Percentiles rank a stretch among this genome's conserved stretches.
phyloP scores from a whole-genome alignment of 1,140 invertebrate genomes.

The Drosophila ohnishii region DNA sequence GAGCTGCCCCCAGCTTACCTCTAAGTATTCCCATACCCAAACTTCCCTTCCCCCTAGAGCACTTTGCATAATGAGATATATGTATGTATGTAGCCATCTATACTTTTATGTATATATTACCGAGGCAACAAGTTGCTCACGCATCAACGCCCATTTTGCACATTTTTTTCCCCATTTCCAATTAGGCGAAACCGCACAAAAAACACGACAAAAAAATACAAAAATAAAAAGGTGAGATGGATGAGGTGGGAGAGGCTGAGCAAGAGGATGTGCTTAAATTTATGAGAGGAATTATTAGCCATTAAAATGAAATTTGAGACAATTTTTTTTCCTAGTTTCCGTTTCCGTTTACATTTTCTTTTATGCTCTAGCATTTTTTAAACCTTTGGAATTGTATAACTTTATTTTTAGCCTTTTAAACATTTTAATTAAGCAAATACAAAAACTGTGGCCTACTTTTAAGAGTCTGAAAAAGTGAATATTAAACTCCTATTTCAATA shows the following conservation, averaged over 20 bases:
- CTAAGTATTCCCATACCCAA: constrained; percentile 3
- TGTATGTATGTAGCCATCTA: constrained; percentile 3
- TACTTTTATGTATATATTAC: not conserved
- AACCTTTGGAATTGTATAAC: not conserved
- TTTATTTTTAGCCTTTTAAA: not conserved
- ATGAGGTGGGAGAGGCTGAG: not conserved
- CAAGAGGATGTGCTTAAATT: constrained; percentile 18
- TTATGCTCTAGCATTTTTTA: not conserved
- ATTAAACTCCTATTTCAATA: not conserved
- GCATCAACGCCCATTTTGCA: constrained; percentile 66
- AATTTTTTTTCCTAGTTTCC: constrained; percentile 34
- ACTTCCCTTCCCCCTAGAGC: constrained; percentile 17
- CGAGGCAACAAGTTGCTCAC: constrained; percentile 57
- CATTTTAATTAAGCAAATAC: not conserved
- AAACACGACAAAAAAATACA: constrained; percentile 1
- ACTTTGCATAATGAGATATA: constrained; percentile 75
- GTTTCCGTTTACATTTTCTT: not conserved
- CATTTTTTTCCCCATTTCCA: constrained; percentile 54
- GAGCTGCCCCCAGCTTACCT: constrained; percentile 4
- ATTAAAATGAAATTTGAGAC: constrained; percentile 35
- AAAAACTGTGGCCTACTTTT: not conserved
- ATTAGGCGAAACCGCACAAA: constrained; percentile 29
- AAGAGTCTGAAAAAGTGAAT: not conserved
- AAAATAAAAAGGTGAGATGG: not conserved
- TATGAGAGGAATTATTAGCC: constrained; percentile 36